Evolutionary conservation across 2,888 invertebrate species (phyloP), one percentile per base, ranked within the genome.

Genomic region (Ochlodes sylvanus): DNA sequence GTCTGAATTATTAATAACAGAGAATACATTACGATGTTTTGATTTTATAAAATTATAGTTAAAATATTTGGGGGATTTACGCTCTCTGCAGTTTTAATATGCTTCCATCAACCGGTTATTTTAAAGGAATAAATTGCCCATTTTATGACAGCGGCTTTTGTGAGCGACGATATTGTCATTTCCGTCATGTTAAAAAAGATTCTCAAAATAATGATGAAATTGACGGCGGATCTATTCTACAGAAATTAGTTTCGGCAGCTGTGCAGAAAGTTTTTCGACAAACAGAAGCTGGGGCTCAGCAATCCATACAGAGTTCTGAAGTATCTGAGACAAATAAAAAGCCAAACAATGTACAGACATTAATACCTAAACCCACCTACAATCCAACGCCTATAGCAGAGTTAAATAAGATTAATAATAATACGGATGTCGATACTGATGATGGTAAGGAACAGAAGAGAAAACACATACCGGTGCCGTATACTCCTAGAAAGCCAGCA

Each of bases 121-220:
- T 98, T 83, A 96, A 97, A 90, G 95, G 95, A 78, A 95, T 98
- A 73, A 95, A 95, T 78, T 98, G 98, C 86, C 98, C 98, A 27
- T 98, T 96, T 91, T 97, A 95, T 85, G 95, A 96, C 79, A 95
- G 94, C 83, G 96, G 96, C 71, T 90, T 95, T 62, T 98, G 98
- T 90, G 96, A 96, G 76, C 94, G 98, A 79, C 98, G 98, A 21
- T 98, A 98, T 89, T 98, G 98, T 91, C 98, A 98, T 91, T 98
- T 97, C 88, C 96, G 97, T 82, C 98, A 98, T 89, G 94, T 95
- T 75, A 96, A 95, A 81, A 96, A 95, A 93, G 97, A 97, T 94
- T 78, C 81, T 71, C 86, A 86, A 71, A 71, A 79, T 70, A 86
- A 86, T 72, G 88, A 91, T 68, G 88, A 88, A 55, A 81, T 94